These are phyloP conservation scores for Microtus oregoni DNA, from an alignment of 2,113 vertebrate species.

Conservation along the genomic window DNA sequence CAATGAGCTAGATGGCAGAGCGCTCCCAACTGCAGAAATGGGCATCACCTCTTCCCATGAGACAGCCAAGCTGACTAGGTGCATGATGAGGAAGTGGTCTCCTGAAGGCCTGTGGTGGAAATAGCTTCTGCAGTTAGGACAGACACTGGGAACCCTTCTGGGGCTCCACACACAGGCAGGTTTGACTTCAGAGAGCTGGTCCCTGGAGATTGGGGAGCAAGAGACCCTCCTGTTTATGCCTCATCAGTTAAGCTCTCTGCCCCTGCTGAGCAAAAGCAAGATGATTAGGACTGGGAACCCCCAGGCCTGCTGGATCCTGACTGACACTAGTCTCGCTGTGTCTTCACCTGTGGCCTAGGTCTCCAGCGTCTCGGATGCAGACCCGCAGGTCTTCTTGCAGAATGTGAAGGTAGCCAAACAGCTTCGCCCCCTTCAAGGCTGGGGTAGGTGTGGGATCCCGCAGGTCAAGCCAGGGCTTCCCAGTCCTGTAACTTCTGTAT, in stretches of 20 bases:
- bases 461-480: not conserved
- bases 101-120: not conserved
- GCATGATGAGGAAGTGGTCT: not conserved
- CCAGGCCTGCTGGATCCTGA: not conserved
- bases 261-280: not conserved
- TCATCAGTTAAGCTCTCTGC: fast-evolving
- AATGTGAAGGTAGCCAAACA: conserved; percentile 86
- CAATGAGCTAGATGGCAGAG: not conserved
- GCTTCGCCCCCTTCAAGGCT: fast-evolving
- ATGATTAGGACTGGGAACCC: not conserved
- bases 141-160: not conserved
- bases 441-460: not conserved
- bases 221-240: not conserved
- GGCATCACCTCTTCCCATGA: not conserved
- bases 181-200: not conserved
- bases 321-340: not conserved
- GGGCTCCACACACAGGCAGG: not conserved
- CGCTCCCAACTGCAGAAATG: not conserved
- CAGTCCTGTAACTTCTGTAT: not conserved
- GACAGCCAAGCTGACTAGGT: fast-evolving
- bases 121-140: not conserved
- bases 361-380: conserved; percentile 82
- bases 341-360: conserved; percentile 74
- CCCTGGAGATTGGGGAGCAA: not conserved
- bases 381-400: conserved; percentile 87